These are phyloP conservation scores for Limnephilus auricula DNA, from an alignment of 2,888 invertebrate genomes.

Conservation along the genomic window DNA sequence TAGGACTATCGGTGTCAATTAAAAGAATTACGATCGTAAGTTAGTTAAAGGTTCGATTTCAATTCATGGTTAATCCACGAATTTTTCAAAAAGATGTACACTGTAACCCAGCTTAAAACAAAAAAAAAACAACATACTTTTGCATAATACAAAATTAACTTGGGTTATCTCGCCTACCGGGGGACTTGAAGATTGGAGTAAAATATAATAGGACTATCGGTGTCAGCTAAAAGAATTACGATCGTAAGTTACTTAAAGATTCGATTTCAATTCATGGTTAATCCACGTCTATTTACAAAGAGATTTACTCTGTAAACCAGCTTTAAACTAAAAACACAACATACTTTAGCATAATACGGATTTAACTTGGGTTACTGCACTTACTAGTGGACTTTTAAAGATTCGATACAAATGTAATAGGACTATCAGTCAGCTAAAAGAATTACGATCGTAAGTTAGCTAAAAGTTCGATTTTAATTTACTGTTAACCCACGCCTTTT, in stretches of 20 bases:
- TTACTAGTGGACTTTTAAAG: not conserved
- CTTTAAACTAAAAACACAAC: not conserved
- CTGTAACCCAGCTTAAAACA: too few relatives aligned
- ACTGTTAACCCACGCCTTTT: too few relatives aligned
- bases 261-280: not conserved
- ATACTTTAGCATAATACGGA: not conserved
- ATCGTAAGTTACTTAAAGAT: not conserved
- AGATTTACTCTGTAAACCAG: not conserved
- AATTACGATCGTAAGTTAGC: not conserved
- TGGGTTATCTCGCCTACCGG: not conserved
- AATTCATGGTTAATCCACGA: too few relatives aligned
- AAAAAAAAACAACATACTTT: too few relatives aligned
- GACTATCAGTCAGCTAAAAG: not conserved
- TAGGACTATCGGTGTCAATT: not conserved
- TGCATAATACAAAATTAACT: too few relatives aligned
- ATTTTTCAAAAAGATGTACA: too few relatives aligned
- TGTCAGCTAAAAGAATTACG: not conserved
- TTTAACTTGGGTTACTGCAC: not conserved
- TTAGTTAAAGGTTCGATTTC: not conserved
- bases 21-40: not conserved
- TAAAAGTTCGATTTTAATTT: not conserved
- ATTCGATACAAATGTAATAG: not conserved
- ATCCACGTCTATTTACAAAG: not conserved
- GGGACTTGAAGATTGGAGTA: not conserved
- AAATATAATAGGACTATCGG: not conserved